Base-by-base conservation (phyloP, 2,113 vertebrate genomes). In the Tor tambroides region DNA sequence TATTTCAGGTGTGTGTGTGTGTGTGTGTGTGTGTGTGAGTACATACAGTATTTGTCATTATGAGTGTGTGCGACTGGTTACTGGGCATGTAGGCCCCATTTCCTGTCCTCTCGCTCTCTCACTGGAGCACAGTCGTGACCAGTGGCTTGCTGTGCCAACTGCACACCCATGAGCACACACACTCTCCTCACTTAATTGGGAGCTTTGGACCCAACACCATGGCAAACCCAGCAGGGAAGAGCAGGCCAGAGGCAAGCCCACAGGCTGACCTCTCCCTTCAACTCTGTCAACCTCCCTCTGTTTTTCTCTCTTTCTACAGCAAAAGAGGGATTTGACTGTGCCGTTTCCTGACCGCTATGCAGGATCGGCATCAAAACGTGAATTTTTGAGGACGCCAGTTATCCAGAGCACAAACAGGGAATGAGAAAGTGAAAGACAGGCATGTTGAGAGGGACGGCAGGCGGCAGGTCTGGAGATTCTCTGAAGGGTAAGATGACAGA, bases 161-260 rank as follows among this genome's bases (percentile, higher is more conserved):
- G 38, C n/a, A 65, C 81, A 72, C 21, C 17, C 46, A 54, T 12
- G 43, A 75, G 63, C 77, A 49, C 61, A 86, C 85, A 86, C 32
- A 41, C 9, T n/a, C 28, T 76, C n/a, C 17, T 83, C 0, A 1
- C 38, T 81, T 87, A 84, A 87, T 87, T 84, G 80, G 80, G 43
- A 82, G 43, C 72, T 84, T 32, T 78, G 72, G 86, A 84, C 80
- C 79, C 46, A 26, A 30, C 26, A 61, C 41, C 23, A 74, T 67
- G 80, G 74, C 30, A 26, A 67, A 80, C 56, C 82, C 49, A 59
- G 82, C 69, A 41, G 67, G 80, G 26, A 83, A 56, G 61, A 89
- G 83, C 69, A 87, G 87, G 93, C 91, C 89, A 88, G 63, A 35
- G 67, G 67, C 82, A 84, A 74, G 69, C 82, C 82, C 51, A 59